Base-by-base conservation (phyloP, 2,113 vertebrate species). In the Bujurquina vittata region DNA sequence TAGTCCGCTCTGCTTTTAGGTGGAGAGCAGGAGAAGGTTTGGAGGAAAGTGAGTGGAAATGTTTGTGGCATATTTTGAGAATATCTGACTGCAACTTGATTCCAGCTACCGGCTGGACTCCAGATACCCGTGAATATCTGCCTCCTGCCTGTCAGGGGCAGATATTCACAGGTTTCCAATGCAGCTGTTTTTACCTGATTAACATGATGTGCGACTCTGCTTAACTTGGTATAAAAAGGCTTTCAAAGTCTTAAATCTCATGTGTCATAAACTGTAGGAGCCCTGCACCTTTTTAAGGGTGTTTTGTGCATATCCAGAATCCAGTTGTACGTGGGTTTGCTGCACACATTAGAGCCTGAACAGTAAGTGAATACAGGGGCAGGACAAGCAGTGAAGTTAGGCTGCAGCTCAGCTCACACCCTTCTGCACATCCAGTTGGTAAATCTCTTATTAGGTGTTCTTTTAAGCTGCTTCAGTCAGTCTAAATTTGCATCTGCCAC, bases 401-500 rank as follows among this genome's bases (percentile, higher is more conserved):
- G 63, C 14, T 46, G 22, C 63, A 46, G 37, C 10, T 46, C 63
- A 18, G 40, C 40, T 67, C 26, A 46, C 26, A 67, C 22, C 14
- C 22, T 67, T 46, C 40, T 67, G 10, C 40, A 67, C 14, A 26
- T 67, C 22, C 63, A 67, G 37, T 67, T 18, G 22, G 0, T 67
- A 26, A 67, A 46, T 67, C 22, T 67, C 22, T 1, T 67, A 46
- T 46, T 26, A 67, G 37, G 14, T 22, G 37, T 17, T 2, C 46
- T 49, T 46, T 49, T 49, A 49, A 6, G 5, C 2, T 46, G 37
- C 40, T 67, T 67, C 14, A 67, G 0, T 40, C 37, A 26, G 22
- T 8, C 22, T 67, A 0, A 3, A 67, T 43, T 49, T 69, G 22
- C 15, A 0, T 49, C 0, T 69, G 43, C 65, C 9, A 6, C 65